Evolutionary conservation across 37 sponge, comb jelly and placozoan species (phyloP), one percentile per base, ranked within the genome.

Genomic region (Petrosia ficiformis): DNA sequence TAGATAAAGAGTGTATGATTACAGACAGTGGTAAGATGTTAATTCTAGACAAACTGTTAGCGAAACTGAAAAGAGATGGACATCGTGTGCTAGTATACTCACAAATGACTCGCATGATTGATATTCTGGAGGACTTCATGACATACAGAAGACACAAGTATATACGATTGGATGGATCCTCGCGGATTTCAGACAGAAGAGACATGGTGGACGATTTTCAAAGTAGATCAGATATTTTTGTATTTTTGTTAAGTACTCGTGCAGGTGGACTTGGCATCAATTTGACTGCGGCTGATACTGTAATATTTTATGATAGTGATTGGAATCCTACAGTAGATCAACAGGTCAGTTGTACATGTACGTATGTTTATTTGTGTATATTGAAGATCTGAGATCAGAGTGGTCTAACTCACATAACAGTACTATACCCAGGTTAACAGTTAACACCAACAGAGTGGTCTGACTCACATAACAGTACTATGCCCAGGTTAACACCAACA

Each of bases 241-340:
- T 85, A 39, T 96, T 96, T 58, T 74, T 96, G 37, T 75, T 96
- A 54, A 96, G 97, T 72, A 96, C 97, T 0, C 78, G 97, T 39
- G 97, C 97, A 68, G 97, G 97, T 16, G 97, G 97, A 0, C 86
- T 96, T 39, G 97, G 97, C 0, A 96, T 96, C 70, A 96, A 96
- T 70, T 82, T 96, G 44, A 96, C 97, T 35, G 97, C 97, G 35
- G 97, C 97, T n/a, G 97, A 96, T 65, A 96, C 97, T 32, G 97
- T 96, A 33, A 87, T 96, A 31, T 96, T 96, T 82, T 96, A 85
- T 77, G 97, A 96, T 77, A 88, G 89, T 54, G 97, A 96, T 70
- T 96, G 97, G 97, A 96, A 93, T 71, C 97, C 97, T 11, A 96
- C 97, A 30, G 97, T 96, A 44, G 97, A 96, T 59, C 97, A 96